Base-by-base conservation (phyloP, 2,888 invertebrate genomes). In the Agonopterix alstromeriana region DNA sequence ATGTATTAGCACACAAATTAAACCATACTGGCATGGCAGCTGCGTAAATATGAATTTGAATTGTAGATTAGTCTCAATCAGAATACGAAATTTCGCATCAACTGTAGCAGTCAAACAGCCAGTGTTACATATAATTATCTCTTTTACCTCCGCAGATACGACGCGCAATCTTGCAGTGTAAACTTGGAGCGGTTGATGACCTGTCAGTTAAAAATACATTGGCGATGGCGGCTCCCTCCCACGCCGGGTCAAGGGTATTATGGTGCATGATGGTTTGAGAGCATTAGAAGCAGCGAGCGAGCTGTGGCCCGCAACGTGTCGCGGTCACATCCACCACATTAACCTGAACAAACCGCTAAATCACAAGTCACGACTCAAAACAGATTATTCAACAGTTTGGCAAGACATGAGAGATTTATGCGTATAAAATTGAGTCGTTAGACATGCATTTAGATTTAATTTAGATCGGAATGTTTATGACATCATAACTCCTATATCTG, bases 171-270 rank as follows among this genome's bases (percentile, higher is more conserved):
- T 42, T 46, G 40, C 27, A 36, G 48, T 35, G 48, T 11, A 42
- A 7, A 42, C 7, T 12, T 8, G 35, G 9, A 10, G 60, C 73
- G 82, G 81, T 72, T 70, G 73, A 71, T 72, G 82, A 84, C 77
- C 74, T 57, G 50, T 53, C 59, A 57, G 70, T 77, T 79, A 79
- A 81, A 82, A 79, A 79, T 81, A 81, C 65, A 53, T 67, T 62
- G 56, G 65, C 64, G 58, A 27, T 62, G 56, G 65, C 64, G 58
- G 60, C 64, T 73, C 67, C 71, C 71, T 77, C 77, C 79, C 75
- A 80, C 79, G 73, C 63, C 74, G 65, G 81, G 79, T 81, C 78
- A 82, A 81, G 82, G 79, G 70, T 73, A 61, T 55, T 53, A 45
- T 55, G 56, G 51, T 56, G 54, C 51, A 56, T 51, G 53, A 53